phyloP scores from a whole-genome alignment of 2,888 invertebrate species.

The Brachypalpus laphriformis region DNA sequence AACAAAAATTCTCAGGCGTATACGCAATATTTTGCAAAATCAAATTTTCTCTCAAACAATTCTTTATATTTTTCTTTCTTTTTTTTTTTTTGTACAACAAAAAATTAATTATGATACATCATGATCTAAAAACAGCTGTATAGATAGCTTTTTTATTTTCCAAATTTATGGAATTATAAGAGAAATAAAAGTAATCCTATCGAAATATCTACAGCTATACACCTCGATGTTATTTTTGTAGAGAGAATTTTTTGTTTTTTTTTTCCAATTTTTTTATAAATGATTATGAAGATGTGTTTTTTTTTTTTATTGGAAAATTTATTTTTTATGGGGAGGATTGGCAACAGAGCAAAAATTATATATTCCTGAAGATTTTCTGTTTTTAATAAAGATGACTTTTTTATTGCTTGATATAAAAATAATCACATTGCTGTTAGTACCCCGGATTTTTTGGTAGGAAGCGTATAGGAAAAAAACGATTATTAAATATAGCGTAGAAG shows the following conservation, averaged over 20 bases:
- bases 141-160: not conserved
- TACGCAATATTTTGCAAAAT: conserved; percentile 22
- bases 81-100: too few relatives aligned
- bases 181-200: not conserved
- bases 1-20: not conserved
- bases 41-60: not conserved
- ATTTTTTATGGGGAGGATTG: conserved; percentile 34
- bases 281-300: not conserved
- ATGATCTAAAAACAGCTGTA: not conserved
- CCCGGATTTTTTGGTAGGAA: conserved; percentile 18
- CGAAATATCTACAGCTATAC: conserved; percentile 25
- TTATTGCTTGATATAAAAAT: conserved; percentile 66
- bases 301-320: not conserved
- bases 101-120: not conserved
- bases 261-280: conserved; percentile 1
- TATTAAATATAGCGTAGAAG: not conserved
- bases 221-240: conserved; percentile 54
- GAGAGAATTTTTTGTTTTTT: not conserved
- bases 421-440: conserved; percentile 33
- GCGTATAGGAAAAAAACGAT: too few relatives aligned
- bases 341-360: conserved; percentile 17
- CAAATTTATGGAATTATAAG: not conserved
- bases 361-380: not conserved
- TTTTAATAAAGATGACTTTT: conserved; percentile 21
- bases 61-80: not conserved